These are phyloP conservation scores for Diachrysia chrysitis DNA, from an alignment of 2,888 invertebrate species.

Conservation along the genomic window DNA sequence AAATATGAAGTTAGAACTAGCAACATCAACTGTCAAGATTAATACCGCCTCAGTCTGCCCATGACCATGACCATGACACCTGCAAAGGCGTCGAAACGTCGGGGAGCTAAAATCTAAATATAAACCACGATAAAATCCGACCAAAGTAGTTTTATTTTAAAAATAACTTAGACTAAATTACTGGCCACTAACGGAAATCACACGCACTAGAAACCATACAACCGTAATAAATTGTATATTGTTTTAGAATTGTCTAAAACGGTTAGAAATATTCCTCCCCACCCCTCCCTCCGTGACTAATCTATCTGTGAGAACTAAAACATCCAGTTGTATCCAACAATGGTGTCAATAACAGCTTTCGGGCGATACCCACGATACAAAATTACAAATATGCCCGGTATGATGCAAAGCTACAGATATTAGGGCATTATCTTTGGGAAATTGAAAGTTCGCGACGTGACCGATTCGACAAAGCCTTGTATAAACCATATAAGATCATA, in stretches of 20 bases:
- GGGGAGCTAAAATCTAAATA: no score
- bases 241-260: background rate
- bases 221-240: background rate
- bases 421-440: conserved; percentile 52
- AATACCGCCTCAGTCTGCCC: no score
- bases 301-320: conserved; percentile 39
- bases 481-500: conserved; percentile 42
- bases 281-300: conserved; percentile 23
- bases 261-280: conserved; percentile 9
- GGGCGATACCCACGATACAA: conserved; percentile 45
- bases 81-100: no score
- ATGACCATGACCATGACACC: no score
- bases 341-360: conserved; percentile 49
- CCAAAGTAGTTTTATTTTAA: no score
- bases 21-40: no score
- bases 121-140: no score
- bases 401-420: conserved; percentile 54
- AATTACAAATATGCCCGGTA: conserved; percentile 45
- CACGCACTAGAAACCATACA: no score
- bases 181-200: background rate
- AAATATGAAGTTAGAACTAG: no score
- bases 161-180: background rate
- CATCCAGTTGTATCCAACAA: conserved; percentile 31
- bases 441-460: conserved; percentile 61
- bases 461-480: conserved; percentile 57